Evolutionary conservation across 2,113 vertebrate genomes (phyloP).

Genomic region (Scytalopus superciliaris): DNA sequence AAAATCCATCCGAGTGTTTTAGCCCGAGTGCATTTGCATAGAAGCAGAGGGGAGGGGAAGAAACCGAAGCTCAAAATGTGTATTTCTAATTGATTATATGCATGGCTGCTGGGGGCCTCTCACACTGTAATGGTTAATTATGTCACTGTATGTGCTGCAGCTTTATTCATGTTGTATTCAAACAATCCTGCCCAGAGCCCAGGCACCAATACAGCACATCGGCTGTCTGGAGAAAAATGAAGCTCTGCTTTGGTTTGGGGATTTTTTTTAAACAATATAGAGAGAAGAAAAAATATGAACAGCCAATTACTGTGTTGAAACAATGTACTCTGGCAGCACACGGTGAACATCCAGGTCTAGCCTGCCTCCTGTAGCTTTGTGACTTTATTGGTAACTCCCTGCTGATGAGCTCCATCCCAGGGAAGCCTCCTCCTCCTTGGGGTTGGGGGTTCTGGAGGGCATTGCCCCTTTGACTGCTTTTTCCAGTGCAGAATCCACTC

Average conservation of each 20-base stretch:
- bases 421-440: background rate
- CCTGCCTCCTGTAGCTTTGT: background rate
- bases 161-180: background rate
- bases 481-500: background rate
- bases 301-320: background rate
- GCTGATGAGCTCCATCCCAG: background rate
- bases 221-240: background rate
- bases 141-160: slow-evolving; percentile 9
- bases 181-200: background rate
- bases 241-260: background rate
- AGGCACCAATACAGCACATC: background rate
- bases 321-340: background rate
- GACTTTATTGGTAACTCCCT: background rate
- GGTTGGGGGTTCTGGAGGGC: background rate
- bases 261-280: background rate
- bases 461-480: accelerated
- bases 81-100: slow-evolving; percentile 49
- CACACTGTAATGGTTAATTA: slow-evolving; percentile 48
- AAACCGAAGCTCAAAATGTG: background rate
- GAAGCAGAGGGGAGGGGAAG: background rate
- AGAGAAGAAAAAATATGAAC: background rate
- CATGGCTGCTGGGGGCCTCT: slow-evolving; percentile 52
- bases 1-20: background rate
- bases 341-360: background rate
- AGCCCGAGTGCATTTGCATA: background rate